phyloP scores from a whole-genome alignment of 1,140 invertebrate genomes.

The Onthophagus taurus region DNA sequence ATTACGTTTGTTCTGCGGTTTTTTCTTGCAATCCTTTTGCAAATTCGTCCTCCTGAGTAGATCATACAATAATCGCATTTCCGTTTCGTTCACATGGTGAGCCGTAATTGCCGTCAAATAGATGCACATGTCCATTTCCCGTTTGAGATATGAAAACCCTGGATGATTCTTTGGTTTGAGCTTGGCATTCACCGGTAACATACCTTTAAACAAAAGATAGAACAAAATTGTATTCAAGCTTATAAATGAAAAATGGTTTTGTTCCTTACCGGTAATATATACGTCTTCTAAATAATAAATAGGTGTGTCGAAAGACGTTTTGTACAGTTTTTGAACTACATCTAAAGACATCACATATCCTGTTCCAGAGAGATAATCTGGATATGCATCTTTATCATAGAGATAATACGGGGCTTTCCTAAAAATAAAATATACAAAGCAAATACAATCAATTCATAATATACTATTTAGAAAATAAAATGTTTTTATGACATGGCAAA shows the following conservation, averaged over 20 bases:
- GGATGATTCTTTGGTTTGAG: slow-evolving; percentile 46
- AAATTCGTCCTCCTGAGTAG: slow-evolving; percentile 7
- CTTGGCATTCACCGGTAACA: slow-evolving; percentile 43
- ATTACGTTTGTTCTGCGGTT: slow-evolving; percentile 2
- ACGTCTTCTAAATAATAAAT: slow-evolving; percentile 78
- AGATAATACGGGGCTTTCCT: slow-evolving; percentile 75
- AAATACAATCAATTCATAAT: no score
- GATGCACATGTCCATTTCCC: slow-evolving; percentile 41
- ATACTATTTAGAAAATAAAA: no score
- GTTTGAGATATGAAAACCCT: slow-evolving; percentile 49
- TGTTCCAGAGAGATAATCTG: slow-evolving; percentile 75
- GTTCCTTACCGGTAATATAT: slow-evolving; percentile 72
- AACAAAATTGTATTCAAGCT: slow-evolving; percentile 8
- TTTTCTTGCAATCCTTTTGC: slow-evolving; percentile 3
- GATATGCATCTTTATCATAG: slow-evolving; percentile 63
- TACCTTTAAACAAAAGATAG: slow-evolving; percentile 32
- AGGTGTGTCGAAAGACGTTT: slow-evolving; percentile 55
- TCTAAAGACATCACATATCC: slow-evolving; percentile 71
- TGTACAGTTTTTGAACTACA: slow-evolving; percentile 56
- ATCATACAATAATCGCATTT: slow-evolving; percentile 12
- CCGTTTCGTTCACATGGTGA: slow-evolving; percentile 18
- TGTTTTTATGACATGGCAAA: no score
- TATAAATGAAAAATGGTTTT: not conserved
- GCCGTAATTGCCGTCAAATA: slow-evolving; percentile 27
- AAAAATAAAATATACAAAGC: no score